Percentiles rank a stretch among this genome's conserved stretches.
Conservation (phyloP, 2,113 vertebrate genomes). For the Cololabis saira region DNA sequence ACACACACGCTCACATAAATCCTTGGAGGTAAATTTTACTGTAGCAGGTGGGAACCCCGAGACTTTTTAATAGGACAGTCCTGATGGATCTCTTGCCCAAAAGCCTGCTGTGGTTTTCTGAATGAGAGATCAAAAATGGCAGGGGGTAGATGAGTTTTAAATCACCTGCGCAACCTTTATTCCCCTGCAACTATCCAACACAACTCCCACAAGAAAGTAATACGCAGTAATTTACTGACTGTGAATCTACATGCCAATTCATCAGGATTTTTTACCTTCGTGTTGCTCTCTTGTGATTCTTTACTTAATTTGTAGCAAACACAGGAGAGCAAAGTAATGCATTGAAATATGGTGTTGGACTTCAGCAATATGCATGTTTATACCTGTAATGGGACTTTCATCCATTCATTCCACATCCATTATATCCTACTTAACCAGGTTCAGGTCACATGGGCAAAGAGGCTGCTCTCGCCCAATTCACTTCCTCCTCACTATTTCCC, state of each 20-base stretch:
- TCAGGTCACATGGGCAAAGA: too few relatives aligned
- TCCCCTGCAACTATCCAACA: not conserved
- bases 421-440: too few relatives aligned
- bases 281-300: not conserved
- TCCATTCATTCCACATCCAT: too few relatives aligned
- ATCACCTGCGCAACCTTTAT: conserved; percentile 49
- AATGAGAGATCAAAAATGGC: conserved; percentile 49
- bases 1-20: not conserved
- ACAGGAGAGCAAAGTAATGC: too few relatives aligned
- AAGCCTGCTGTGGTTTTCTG: conserved; percentile 40
- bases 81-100: conserved; percentile 65
- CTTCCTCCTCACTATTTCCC: too few relatives aligned
- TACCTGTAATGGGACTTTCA: not conserved
- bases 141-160: conserved; percentile 62
- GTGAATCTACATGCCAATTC: not conserved
- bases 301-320: not conserved
- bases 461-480: too few relatives aligned
- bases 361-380: not conserved
- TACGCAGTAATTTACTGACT: conserved; percentile 12
- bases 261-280: not conserved
- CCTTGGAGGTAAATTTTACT: conserved; percentile 25
- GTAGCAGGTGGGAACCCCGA: conserved; percentile 68
- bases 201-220: not conserved
- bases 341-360: not conserved
- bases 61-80: conserved; percentile 59